Evolutionary conservation across 1,140 invertebrate species (phyloP), one percentile per base, ranked within the genome.

Genomic region (Druon quercuslanigerum): DNA sequence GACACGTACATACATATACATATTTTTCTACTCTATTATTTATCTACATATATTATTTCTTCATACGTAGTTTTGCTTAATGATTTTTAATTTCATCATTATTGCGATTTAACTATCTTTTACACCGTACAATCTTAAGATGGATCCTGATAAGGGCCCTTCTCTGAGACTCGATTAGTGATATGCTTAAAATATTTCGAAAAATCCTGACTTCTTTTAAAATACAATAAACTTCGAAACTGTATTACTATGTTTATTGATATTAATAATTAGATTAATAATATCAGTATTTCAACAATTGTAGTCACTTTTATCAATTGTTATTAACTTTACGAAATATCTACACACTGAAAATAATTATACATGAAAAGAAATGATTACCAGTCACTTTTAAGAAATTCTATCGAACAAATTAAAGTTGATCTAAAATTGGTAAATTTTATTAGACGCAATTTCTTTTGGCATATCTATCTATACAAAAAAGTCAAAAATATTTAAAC

Each of bases 1-100:
- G 84, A 90, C 85, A 90, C 87, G 87, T 89, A 90, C 83, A 89
- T 91, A 88, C 88, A 86, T 85, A 88, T 46, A 46, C 40, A 46
- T 88, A 87, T 87, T 85, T 81, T 84, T 89, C 87, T 89, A 87
- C 80, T 89, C 84, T 90, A 90, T 60, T 80, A 83, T 87, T 87
- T 89, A 88, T 90, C 87, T 90, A 90, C 85, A 89, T 86, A 84
- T 84, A 88, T 86, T 87, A 87, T 75, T 85, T 88, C 86, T 82
- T 77, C 51, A 78, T 82, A 81, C 77, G 75, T 83, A 79, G 72
- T 75, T 82, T 76, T 75, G 76, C 74, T 81, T 79, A 80, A 83
- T 84, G 75, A 73, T 77, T 80, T 79, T 75, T 83, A 79, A 51
- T 73, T 73, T 51, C 51, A 72, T 75, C 76, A 78, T 79, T 83